Base-by-base conservation (phyloP, 2,113 vertebrate genomes). In the Mystacornis crossleyi region DNA sequence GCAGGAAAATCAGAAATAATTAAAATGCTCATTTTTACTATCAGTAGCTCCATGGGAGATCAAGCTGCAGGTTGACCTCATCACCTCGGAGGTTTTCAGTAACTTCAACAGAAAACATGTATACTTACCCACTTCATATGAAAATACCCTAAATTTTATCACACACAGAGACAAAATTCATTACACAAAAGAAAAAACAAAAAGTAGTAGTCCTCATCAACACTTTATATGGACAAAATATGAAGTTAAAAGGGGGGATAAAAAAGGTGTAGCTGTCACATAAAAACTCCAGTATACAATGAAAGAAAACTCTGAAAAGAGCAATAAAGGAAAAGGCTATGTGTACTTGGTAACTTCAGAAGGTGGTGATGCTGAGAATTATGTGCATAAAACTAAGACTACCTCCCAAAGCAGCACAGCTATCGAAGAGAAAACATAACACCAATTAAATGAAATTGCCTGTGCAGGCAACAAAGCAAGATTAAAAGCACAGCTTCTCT, bases 1-100 rank as follows among this genome's bases (percentile, higher is more conserved):
- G 15, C 85, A 95, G 34, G 62, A 90, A 93, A 73, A 80, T 34
- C 54, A 92, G 81, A 90, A 90, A 79, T 67, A 96, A 97, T 95
- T 90, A 93, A 88, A 95, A 83, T 48, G 12, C 18, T 90, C 19
- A 71, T 81, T 96, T 95, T 88, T 88, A 78, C 65, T 94, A 77
- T 90, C 93, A 93, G 74, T 70, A 67, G 8, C 74, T 92, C 55
- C 24, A 78, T 74, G 74, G 78, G 78, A 96, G 29, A 85, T 81
- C 42, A 58, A 69, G 50, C 38, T 38, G 38, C 18, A 80, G 12
- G 11, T 29, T 94, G 66, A 86, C 66, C 77, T 89, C 61, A 57
- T 69, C 53, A 93, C 19, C 54, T 90, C 54, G 47, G 42, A 67
- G 50, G 18, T 91, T 96, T 79, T 85, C 12, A 33, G 16, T 28